phyloP scores from a whole-genome alignment of 2,888 invertebrate species.

The Phorcus lineatus region DNA sequence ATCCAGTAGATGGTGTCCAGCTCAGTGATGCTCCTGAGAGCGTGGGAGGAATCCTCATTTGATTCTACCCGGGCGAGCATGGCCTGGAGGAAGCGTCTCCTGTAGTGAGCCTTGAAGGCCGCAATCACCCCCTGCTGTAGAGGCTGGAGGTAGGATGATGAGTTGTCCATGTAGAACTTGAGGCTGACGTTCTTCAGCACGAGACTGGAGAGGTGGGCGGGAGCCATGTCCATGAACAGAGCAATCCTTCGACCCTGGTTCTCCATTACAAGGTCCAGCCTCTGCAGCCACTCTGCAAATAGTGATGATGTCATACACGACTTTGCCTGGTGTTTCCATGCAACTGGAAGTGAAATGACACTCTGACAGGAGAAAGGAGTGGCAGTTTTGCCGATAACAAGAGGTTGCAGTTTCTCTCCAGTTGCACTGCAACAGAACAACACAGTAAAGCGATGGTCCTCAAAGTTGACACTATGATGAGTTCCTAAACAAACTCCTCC shows the following conservation, averaged over 20 bases:
- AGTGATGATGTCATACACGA: slow-evolving; percentile 33
- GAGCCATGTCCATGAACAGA: slow-evolving; percentile 40
- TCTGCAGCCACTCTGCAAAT: slow-evolving; percentile 35
- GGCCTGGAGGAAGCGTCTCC: slow-evolving; percentile 34
- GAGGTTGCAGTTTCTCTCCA: slow-evolving; percentile 36
- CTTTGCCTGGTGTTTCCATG: slow-evolving; percentile 29
- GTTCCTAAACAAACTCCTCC: slow-evolving; percentile 29
- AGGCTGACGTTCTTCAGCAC: slow-evolving; percentile 36
- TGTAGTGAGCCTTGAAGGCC: slow-evolving; percentile 32
- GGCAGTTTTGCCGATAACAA: slow-evolving; percentile 23
- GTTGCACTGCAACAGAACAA: slow-evolving; percentile 36
- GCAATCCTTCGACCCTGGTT: slow-evolving; percentile 37
- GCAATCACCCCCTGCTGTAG: slow-evolving; percentile 36
- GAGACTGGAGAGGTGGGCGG: slow-evolving; percentile 32
- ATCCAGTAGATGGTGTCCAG: slow-evolving; percentile 39
- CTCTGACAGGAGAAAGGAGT: background rate
- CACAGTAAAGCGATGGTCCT: slow-evolving; percentile 32
- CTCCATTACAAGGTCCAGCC: slow-evolving; percentile 32
- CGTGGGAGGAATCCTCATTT: background rate
- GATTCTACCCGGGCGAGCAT: slow-evolving; percentile 21
- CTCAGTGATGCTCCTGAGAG: slow-evolving; percentile 21
- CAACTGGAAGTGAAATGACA: slow-evolving; percentile 29
- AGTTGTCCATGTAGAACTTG: slow-evolving; percentile 39
- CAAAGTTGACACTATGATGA: slow-evolving; percentile 25
- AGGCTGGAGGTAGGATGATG: slow-evolving; percentile 35